phyloP scores from a whole-genome alignment of 2,888 invertebrate species.

The Drosophila nigricruria region DNA sequence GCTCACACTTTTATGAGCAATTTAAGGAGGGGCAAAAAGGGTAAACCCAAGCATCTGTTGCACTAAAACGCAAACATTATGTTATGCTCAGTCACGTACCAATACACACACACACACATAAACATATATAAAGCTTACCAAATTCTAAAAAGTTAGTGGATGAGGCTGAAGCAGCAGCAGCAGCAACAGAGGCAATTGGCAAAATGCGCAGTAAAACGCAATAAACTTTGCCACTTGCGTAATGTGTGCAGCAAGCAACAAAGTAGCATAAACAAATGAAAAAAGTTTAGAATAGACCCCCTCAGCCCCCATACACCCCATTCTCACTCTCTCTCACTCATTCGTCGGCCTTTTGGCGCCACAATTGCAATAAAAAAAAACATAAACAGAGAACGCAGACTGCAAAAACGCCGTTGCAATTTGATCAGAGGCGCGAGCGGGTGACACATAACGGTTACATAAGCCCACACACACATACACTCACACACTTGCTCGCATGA shows the following conservation, averaged over 20 bases:
- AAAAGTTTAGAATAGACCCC: conserved; percentile 50
- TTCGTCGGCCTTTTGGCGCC: conserved; percentile 70
- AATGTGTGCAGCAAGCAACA: conserved; percentile 63
- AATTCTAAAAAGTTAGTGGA: conserved; percentile 36
- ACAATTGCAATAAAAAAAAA: conserved; percentile 69
- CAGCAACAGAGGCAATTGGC: conserved; percentile 24
- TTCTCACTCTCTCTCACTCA: not conserved
- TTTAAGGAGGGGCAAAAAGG: not conserved
- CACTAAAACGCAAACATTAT: conserved; percentile 26
- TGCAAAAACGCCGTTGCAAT: conserved; percentile 42
- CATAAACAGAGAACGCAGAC: conserved; percentile 63
- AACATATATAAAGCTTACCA: conserved; percentile 34
- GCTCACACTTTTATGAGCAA: conserved; percentile 42
- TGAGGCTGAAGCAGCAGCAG: not conserved
- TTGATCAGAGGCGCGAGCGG: conserved; percentile 12
- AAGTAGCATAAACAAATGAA: conserved; percentile 64
- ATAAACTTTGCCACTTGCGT: conserved; percentile 73
- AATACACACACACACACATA: conserved; percentile 7
- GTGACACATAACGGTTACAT: conserved; percentile 62
- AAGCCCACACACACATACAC: conserved; percentile 28
- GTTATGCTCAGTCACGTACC: conserved; percentile 49
- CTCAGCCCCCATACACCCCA: not conserved
- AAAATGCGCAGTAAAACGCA: conserved; percentile 70
- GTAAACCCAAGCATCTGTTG: conserved; percentile 24
- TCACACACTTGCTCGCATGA: conserved; percentile 41